Evolutionary conservation across 2,888 invertebrate species (phyloP).

Genomic region (Cheilosia grossa): DNA sequence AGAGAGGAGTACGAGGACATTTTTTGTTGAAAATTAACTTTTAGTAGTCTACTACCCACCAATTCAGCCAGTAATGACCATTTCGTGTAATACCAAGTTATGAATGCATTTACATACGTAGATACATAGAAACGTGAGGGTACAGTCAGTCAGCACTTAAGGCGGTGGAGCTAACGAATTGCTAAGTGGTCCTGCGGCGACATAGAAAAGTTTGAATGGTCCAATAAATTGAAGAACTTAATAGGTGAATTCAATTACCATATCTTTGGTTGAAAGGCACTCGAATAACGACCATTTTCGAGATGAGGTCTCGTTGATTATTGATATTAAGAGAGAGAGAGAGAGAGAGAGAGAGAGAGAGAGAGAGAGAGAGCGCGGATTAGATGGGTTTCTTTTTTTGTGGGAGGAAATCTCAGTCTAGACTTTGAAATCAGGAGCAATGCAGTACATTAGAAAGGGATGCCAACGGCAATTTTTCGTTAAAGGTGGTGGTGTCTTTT

Average conservation of each 20-base stretch:
- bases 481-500: too few species aligned
- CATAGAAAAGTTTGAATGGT: constrained; percentile 30
- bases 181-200: constrained; percentile 5
- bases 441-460: too few species aligned
- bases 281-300: constrained; percentile 36
- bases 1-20: background rate
- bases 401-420: too few species aligned
- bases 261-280: constrained; percentile 20
- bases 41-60: constrained; percentile 7
- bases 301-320: background rate
- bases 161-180: constrained; percentile 32
- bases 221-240: constrained; percentile 42
- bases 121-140: background rate
- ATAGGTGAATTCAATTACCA: constrained; percentile 48
- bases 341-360: background rate
- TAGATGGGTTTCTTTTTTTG: too few species aligned
- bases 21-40: constrained; percentile 34
- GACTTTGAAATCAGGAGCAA: too few species aligned
- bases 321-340: background rate
- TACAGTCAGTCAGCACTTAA: constrained; percentile 51
- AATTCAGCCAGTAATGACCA: constrained; percentile 20
- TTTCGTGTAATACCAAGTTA: constrained; percentile 52
- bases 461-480: too few species aligned
- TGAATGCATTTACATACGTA: constrained; percentile 32
- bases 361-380: too few species aligned